Evolutionary conservation across 1,140 invertebrate species (phyloP).

Genomic region (Bombus turneri): DNA sequence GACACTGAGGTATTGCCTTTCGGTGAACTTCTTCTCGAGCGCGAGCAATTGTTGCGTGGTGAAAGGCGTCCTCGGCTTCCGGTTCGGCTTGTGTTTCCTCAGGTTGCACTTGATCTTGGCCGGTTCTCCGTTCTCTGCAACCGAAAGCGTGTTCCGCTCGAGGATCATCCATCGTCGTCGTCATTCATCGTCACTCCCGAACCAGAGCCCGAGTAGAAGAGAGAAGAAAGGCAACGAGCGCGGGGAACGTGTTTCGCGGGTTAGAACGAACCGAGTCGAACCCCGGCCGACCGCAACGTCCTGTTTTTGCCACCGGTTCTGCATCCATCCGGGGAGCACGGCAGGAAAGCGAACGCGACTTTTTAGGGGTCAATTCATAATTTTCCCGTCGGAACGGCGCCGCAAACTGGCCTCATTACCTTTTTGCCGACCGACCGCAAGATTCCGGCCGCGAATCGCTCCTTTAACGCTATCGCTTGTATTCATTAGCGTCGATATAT

Average conservation of each 20-base stretch:
- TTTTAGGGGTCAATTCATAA: constrained; percentile 75
- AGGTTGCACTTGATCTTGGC: constrained; percentile 96
- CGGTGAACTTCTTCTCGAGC: constrained; percentile 97
- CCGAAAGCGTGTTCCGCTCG: constrained; percentile 47
- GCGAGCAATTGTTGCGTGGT: constrained; percentile 97
- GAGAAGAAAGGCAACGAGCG: background rate
- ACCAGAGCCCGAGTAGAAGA: background rate
- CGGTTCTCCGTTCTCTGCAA: constrained; percentile 87
- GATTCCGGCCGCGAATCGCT: constrained; percentile 71
- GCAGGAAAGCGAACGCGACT: constrained; percentile 54
- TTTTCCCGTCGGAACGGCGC: constrained; percentile 74
- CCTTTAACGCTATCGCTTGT: constrained; percentile 54
- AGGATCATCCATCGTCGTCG: constrained; percentile 38
- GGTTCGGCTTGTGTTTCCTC: constrained; percentile 96
- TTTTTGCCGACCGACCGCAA: constrained; percentile 76
- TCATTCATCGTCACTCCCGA: constrained; percentile 1
- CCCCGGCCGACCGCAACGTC: constrained; percentile 61
- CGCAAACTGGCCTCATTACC: constrained; percentile 76
- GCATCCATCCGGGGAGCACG: constrained; percentile 33
- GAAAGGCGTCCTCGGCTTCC: constrained; percentile 98
- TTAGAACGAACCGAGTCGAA: constrained; percentile 27
- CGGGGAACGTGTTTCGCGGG: constrained; percentile 20
- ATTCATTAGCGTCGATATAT: constrained; percentile 47
- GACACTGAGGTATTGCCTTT: constrained; percentile 98
- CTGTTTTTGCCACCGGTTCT: constrained; percentile 62